Base-by-base conservation (phyloP, 2,797 vertebrate genomes). In the Coracias cyanogaster region DNA sequence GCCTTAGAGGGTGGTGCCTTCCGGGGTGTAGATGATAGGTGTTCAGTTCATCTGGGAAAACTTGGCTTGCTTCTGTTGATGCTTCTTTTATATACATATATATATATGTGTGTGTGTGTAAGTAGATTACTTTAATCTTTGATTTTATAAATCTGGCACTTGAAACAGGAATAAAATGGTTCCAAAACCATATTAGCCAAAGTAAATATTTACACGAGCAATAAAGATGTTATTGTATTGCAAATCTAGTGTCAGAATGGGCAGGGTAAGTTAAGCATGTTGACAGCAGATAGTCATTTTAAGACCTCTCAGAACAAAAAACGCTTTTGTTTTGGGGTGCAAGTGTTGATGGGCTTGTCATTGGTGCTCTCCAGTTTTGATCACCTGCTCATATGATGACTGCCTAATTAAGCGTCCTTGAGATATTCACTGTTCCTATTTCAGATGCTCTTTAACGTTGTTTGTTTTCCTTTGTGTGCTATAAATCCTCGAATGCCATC, bases 391-490 rank as follows among this genome's bases (percentile, higher is more conserved):
- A 1, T 64, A 31, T 91, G 95, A 88, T 94, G 85, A 87, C 62
- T 86, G 48, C 65, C 79, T 94, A 90, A 96, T 97, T 81, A 95
- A 90, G 82, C 65, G 78, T 93, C 85, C 83, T 91, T 84, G 78
- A 96, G 90, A 72, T 94, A 86, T 28, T 93, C 80, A 5, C 82
- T 64, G 86, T 90, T 97, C 80, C 8, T 80, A 62, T 89, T 95
- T 94, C 88, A 87, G 90, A 89, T 80, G 82, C 97, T 69, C 19
- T 83, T 94, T 94, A 61, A 93, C 97, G 95, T 92, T 73, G 58
- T 82, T 97, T 96, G 95, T 96, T 97, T 97, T 96, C 92, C 90
- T 97, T 96, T 93, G 82, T 96, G 77, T 81, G 90, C 91, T 92
- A 79, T 90, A 52, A 93, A 81, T 86, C 93, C 89, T 96, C 7